A percentile compares a stretch with the other conserved stretches of the same genome.
Evolutionary conservation across 2,797 vertebrate species (phyloP).

Genomic region (Darevskia mixta): DNA sequence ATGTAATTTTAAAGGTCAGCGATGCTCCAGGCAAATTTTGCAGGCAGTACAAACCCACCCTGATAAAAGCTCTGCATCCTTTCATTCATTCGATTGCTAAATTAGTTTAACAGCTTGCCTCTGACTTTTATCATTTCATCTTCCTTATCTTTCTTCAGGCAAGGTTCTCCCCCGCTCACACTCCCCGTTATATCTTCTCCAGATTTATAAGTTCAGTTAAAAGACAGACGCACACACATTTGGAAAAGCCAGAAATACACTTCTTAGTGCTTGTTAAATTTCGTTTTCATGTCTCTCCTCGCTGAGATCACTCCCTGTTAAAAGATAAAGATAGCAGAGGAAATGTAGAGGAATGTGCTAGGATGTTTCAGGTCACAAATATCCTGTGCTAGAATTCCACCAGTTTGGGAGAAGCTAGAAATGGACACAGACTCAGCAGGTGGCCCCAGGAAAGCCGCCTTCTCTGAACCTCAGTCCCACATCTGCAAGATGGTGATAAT

Average conservation of each 20-base stretch:
- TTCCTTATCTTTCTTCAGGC: constrained; percentile 29
- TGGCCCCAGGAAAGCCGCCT: neutral
- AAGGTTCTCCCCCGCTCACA: neutral
- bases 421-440: neutral
- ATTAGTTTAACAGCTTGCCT: constrained; percentile 38
- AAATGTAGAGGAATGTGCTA: neutral
- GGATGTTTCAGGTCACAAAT: neutral
- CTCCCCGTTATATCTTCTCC: neutral
- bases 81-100: constrained; percentile 9
- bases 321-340: neutral
- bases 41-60: constrained; percentile 61
- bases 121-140: constrained; percentile 33
- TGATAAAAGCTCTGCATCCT: constrained; percentile 31
- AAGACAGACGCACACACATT: neutral
- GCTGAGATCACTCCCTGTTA: neutral
- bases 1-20: constrained; percentile 42
- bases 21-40: constrained; percentile 54
- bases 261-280: constrained; percentile 1
- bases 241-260: neutral
- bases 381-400: neutral
- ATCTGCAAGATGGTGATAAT: no score
- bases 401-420: neutral
- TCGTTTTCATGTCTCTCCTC: neutral
- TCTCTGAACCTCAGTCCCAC: neutral
- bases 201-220: constrained; percentile 11